A percentile compares a stretch with the other conserved stretches of the same genome.
phyloP scores from a whole-genome alignment of 30 jellyfish, hydroid and myxozoan species.

The Aurelia coerulea region DNA sequence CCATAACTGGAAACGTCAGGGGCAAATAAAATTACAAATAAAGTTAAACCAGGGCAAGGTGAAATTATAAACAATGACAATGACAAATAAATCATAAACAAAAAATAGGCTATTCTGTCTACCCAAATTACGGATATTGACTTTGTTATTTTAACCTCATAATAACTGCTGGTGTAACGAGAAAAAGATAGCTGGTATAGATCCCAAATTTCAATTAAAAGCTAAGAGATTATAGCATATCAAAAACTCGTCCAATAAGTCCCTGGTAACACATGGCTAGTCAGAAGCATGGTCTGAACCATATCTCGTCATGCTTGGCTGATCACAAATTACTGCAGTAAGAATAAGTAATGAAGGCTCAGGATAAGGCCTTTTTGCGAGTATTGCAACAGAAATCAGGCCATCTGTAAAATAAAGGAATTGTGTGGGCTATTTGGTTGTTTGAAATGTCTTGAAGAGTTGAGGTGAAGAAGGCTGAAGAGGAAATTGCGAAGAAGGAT shows the following conservation, averaged over 20 bases:
- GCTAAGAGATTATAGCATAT: no score
- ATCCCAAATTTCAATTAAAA: background rate
- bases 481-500: no score
- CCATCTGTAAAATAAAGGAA: background rate
- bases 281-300: slow-evolving; percentile 11
- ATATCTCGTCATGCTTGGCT: slow-evolving; percentile 27
- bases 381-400: background rate
- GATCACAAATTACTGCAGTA: slow-evolving; percentile 44
- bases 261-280: slow-evolving; percentile 59
- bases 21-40: no score
- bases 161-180: background rate
- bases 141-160: no score
- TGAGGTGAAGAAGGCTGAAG: background rate
- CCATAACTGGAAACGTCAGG: no score
- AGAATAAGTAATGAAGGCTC: slow-evolving; percentile 59
- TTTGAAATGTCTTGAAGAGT: background rate
- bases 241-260: no score
- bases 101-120: no score
- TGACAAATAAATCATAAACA: no score
- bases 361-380: background rate
- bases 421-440: background rate
- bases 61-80: no score
- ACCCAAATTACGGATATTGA: no score
- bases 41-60: no score
- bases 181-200: background rate